These are phyloP conservation scores for Sebastiscus tertius DNA, from an alignment of 2,797 vertebrate genomes.

Conservation along the genomic window DNA sequence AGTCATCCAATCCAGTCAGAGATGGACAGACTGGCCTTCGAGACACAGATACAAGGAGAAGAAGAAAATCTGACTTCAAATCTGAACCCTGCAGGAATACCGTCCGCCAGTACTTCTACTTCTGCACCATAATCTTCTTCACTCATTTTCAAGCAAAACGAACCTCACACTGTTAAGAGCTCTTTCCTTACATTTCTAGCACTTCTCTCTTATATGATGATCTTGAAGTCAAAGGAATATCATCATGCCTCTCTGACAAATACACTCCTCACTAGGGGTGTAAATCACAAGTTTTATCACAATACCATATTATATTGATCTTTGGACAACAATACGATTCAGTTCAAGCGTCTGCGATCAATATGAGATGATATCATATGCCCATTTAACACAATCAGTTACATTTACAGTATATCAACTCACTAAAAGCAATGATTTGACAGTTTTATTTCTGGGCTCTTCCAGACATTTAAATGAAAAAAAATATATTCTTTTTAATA, in stretches of 20 bases:
- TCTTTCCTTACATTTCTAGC: neutral
- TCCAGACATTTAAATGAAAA: too few relatives aligned
- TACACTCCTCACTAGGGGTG: too few relatives aligned
- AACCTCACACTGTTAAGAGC: neutral
- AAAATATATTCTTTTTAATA: too few relatives aligned
- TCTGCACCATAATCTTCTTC: neutral
- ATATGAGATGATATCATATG: fast-evolving
- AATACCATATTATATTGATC: too few relatives aligned
- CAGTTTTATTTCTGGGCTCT: too few relatives aligned
- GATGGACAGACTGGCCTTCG: neutral
- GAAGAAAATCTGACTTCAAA: neutral
- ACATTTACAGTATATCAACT: too few relatives aligned
- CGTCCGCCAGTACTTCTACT: neutral
- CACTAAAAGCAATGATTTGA: too few relatives aligned
- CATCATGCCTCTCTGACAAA: neutral
- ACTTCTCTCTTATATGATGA: constrained; percentile 8
- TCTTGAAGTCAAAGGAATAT: constrained; percentile 18
- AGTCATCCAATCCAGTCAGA: neutral
- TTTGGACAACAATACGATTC: too few relatives aligned
- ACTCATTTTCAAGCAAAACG: neutral
- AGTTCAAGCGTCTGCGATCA: too few relatives aligned
- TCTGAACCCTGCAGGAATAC: neutral
- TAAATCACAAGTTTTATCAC: too few relatives aligned
- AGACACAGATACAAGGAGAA: neutral
- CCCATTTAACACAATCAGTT: too few relatives aligned